Evolutionary conservation across 2,797 vertebrate species (phyloP).

Genomic region (Phaenicophaeus curvirostris): DNA sequence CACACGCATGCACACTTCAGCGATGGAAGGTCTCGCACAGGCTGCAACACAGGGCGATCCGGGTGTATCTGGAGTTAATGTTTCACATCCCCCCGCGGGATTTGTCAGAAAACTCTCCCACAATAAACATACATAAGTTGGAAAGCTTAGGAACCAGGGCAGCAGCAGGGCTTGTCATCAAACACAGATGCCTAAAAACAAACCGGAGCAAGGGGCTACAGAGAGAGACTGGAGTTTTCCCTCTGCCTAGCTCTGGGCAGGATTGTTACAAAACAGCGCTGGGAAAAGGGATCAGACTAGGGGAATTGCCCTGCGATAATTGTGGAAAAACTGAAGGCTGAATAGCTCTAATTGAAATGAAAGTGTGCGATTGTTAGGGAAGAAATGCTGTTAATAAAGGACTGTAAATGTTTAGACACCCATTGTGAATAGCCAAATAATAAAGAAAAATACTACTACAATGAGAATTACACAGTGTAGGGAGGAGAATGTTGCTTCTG

Average conservation of each 20-base stretch:
- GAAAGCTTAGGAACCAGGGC: constrained; percentile 51
- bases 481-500: constrained; percentile 32
- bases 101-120: constrained; percentile 17
- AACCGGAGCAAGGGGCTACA: neutral
- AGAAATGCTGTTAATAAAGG: constrained; percentile 74
- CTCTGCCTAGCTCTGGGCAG: constrained; percentile 41
- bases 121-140: constrained; percentile 49
- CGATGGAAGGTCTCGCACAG: neutral
- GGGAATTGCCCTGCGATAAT: constrained; percentile 71
- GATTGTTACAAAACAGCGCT: constrained; percentile 51
- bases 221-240: constrained; percentile 43
- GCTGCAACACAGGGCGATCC: neutral
- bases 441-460: constrained; percentile 70
- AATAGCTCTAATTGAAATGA: constrained; percentile 82
- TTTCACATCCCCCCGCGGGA: neutral
- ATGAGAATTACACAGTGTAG: constrained; percentile 50
- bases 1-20: neutral
- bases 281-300: constrained; percentile 61
- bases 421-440: constrained; percentile 75
- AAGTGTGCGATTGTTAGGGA: constrained; percentile 72
- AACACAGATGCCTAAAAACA: constrained; percentile 42
- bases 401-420: constrained; percentile 82
- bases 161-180: constrained; percentile 44
- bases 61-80: constrained; percentile 9
- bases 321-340: constrained; percentile 71